A percentile compares a stretch with the other conserved stretches of the same genome.
Conservation (phyloP, 1,140 invertebrate species). For the Ericerus pela region DNA sequence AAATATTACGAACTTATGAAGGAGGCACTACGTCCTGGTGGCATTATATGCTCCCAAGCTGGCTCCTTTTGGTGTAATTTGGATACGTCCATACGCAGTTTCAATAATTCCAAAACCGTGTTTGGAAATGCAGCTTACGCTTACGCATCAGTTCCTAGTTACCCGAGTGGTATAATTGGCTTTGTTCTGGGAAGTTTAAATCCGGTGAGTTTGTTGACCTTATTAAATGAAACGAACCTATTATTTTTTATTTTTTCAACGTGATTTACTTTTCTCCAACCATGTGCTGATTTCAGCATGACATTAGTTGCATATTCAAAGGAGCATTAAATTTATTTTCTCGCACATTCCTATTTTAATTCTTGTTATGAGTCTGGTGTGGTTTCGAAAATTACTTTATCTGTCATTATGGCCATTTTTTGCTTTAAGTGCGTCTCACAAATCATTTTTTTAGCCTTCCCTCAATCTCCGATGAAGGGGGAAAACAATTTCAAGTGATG, state of each 20-base stretch:
- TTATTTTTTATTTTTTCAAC: background rate
- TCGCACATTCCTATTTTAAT: background rate
- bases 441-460: too few species aligned
- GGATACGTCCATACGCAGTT: constrained; percentile 56
- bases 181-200: constrained; percentile 65
- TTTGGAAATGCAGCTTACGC: constrained; percentile 70
- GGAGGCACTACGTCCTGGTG: constrained; percentile 61
- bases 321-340: background rate
- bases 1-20: constrained; percentile 79
- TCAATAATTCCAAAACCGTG: constrained; percentile 52
- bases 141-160: constrained; percentile 75
- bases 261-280: background rate
- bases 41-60: constrained; percentile 85
- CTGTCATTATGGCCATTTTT: too few species aligned
- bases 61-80: constrained; percentile 83
- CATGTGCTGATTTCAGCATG: background rate
- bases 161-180: constrained; percentile 90
- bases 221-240: background rate
- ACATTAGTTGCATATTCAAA: background rate
- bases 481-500: too few species aligned
- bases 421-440: too few species aligned
- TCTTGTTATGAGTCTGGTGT: background rate
- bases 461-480: too few species aligned
- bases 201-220: constrained; percentile 32
- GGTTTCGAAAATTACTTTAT: background rate